Conservation (phyloP, 2,888 invertebrate species). For the Sthenelais limicola region DNA sequence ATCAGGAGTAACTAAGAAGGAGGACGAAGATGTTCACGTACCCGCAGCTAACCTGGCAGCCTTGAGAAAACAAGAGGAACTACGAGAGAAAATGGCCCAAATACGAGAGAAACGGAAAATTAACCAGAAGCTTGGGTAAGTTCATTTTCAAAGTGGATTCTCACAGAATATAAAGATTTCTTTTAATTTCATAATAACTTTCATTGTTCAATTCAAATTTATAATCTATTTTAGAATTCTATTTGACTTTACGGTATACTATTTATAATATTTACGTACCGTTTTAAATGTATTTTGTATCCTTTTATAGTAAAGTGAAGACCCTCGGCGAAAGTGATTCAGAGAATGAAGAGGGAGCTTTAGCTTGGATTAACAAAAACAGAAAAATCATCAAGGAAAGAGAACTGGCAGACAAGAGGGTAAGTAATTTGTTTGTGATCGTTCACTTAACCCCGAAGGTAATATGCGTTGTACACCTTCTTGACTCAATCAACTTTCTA, state of each 20-base stretch:
- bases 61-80: constrained; percentile 84
- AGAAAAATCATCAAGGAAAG: constrained; percentile 85
- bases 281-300: not conserved
- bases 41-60: constrained; percentile 75
- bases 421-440: constrained; percentile 71
- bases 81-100: constrained; percentile 84
- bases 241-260: not conserved
- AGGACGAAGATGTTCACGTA: constrained; percentile 72
- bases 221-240: not conserved
- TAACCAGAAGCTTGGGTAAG: constrained; percentile 79
- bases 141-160: constrained; percentile 53
- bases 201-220: not conserved
- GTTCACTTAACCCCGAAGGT: not conserved
- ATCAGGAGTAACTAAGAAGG: constrained; percentile 20
- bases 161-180: not conserved
- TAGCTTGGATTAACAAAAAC: constrained; percentile 87
- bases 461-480: too few relatives aligned
- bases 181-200: not conserved
- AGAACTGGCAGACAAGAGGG: constrained; percentile 86
- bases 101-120: constrained; percentile 85
- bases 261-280: not conserved
- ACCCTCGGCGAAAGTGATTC: constrained; percentile 76
- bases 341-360: constrained; percentile 75
- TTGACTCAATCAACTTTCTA: too few relatives aligned
- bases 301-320: constrained; percentile 58